These are phyloP conservation scores for Ailuropoda melanoleuca DNA, from an alignment of 2,113 vertebrate genomes.

Conservation along the genomic window DNA sequence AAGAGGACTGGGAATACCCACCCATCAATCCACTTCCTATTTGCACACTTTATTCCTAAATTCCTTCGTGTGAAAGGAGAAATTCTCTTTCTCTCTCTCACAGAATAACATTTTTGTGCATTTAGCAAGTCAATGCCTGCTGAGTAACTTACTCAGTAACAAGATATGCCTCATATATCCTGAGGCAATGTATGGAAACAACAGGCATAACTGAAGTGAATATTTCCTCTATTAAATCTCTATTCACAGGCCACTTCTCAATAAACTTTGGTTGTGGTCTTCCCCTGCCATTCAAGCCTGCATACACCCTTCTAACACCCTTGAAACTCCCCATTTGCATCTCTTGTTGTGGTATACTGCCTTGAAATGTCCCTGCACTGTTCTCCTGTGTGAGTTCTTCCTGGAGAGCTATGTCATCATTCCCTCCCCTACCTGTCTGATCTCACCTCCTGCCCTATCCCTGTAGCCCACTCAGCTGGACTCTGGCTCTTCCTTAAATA, in stretches of 20 bases:
- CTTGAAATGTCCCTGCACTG: neutral
- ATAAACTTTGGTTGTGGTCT: neutral
- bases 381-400: neutral
- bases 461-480: neutral
- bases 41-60: conserved; percentile 2
- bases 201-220: neutral
- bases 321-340: neutral
- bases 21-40: neutral
- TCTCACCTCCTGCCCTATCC: neutral
- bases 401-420: neutral
- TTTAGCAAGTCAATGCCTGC: neutral
- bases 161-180: neutral
- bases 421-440: neutral
- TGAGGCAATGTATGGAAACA: neutral
- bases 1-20: neutral
- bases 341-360: too few relatives aligned
- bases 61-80: neutral
- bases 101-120: neutral
- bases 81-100: neutral
- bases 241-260: neutral
- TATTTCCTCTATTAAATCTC: neutral
- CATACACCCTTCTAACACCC: neutral
- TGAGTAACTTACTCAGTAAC: neutral
- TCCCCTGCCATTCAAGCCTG: neutral
- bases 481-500: neutral